phyloP scores from a whole-genome alignment of 2,113 vertebrate species.

The Corythornis cristatus region DNA sequence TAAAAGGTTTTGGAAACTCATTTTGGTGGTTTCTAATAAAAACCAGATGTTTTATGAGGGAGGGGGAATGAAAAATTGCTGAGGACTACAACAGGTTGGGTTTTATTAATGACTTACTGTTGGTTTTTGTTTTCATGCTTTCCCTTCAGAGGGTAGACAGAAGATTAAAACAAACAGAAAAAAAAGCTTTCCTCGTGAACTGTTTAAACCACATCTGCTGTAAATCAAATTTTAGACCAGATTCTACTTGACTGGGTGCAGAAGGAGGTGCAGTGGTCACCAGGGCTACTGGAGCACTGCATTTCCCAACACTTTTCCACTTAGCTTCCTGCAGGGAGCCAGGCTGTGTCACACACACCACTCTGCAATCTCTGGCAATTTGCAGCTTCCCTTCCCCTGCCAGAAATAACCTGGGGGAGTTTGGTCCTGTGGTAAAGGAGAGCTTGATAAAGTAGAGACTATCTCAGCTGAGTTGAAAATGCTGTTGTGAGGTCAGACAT shows the following conservation, averaged over 20 bases:
- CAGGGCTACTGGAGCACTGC: background rate
- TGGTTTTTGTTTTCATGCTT: constrained; percentile 16
- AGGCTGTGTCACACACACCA: background rate
- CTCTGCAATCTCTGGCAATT: background rate
- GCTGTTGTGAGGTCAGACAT: background rate
- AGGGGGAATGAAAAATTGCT: constrained; percentile 35
- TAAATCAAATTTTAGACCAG: background rate
- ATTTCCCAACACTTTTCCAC: accelerated
- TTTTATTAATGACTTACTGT: constrained; percentile 17
- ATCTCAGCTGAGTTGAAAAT: background rate
- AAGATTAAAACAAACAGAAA: background rate
- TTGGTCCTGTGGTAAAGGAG: background rate
- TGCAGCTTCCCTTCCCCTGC: background rate
- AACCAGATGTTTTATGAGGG: constrained; percentile 21
- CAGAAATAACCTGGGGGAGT: background rate
- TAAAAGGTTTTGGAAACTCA: constrained; percentile 43
- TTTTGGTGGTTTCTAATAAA: constrained; percentile 44
- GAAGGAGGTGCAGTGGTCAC: background rate
- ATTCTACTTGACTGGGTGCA: background rate
- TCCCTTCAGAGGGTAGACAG: background rate
- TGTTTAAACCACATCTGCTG: constrained; percentile 31
- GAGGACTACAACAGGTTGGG: background rate
- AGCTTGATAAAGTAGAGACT: background rate
- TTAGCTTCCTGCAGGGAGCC: background rate
- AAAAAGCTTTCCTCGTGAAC: constrained; percentile 2